Conservation (phyloP, 2,888 invertebrate species). For the Kryphioiulus occultus region DNA sequence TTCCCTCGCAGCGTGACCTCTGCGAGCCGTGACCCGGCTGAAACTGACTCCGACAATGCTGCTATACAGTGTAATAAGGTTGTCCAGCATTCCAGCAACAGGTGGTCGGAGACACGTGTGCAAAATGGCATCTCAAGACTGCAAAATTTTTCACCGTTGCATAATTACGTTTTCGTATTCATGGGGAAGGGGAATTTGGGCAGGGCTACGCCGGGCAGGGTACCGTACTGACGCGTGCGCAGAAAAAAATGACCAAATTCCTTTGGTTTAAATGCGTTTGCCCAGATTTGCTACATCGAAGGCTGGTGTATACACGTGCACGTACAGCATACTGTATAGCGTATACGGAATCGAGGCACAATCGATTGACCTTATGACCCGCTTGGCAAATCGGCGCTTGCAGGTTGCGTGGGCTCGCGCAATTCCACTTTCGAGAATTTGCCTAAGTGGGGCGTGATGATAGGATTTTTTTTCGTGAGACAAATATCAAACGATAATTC, state of each 20-base stretch:
- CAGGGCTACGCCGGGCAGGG: not conserved
- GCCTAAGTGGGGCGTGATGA: not conserved
- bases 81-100: not conserved
- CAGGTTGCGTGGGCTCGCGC: not conserved
- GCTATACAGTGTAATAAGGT: too few species aligned
- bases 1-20: not conserved
- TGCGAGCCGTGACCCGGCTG: not conserved
- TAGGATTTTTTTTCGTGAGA: not conserved
- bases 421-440: not conserved
- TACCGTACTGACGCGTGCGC: not conserved
- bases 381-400: not conserved
- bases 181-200: not conserved
- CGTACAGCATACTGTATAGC: too few species aligned
- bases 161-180: not conserved
- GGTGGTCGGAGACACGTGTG: not conserved
- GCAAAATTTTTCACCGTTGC: too few species aligned
- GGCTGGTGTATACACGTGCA: too few species aligned
- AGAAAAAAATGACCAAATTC: not conserved
- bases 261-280: not conserved
- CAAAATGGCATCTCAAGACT: too few species aligned
- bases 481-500: not conserved
- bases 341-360: not conserved
- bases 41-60: too few species aligned
- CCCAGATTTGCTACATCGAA: not conserved
- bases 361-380: conserved; percentile 14